A percentile compares a stretch with the other conserved stretches of the same genome.
Evolutionary conservation across 2,888 invertebrate species (phyloP).

Genomic region (Apocheima hispidaria): DNA sequence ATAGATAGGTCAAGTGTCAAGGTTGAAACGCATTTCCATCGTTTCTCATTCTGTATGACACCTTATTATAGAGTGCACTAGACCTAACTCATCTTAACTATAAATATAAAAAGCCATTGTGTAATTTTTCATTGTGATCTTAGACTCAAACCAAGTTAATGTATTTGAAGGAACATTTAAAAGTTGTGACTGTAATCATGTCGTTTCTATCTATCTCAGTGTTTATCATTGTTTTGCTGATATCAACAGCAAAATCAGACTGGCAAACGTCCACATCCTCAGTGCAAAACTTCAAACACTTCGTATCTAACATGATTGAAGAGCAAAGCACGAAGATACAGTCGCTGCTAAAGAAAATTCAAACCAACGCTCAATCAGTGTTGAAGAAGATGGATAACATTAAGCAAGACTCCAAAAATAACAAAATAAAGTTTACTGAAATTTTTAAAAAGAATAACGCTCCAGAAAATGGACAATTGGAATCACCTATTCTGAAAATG

Average conservation of each 20-base stretch:
- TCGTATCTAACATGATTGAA: constrained; percentile 69
- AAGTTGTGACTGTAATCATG: constrained; percentile 64
- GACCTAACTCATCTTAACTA: constrained; percentile 59
- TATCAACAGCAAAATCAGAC: constrained; percentile 64
- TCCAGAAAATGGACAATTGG: constrained; percentile 63
- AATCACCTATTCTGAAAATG: constrained; percentile 60
- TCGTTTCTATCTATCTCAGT: constrained; percentile 67
- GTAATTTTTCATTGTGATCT: constrained; percentile 49
- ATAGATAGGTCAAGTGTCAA: constrained; percentile 83
- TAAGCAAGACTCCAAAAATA: constrained; percentile 52
- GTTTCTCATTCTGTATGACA: constrained; percentile 54
- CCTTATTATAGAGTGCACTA: constrained; percentile 65
- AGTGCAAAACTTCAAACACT: constrained; percentile 68
- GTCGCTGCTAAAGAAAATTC: constrained; percentile 70
- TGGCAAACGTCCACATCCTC: constrained; percentile 56
- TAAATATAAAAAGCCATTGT: constrained; percentile 57
- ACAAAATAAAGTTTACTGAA: constrained; percentile 30
- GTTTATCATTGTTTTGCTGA: constrained; percentile 61
- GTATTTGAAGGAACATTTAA: constrained; percentile 58
- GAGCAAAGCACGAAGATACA: constrained; percentile 77
- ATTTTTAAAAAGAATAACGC: constrained; percentile 13
- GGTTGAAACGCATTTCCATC: constrained; percentile 56
- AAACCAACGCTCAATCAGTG: constrained; percentile 72
- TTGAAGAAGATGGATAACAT: constrained; percentile 68
- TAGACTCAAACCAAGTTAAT: constrained; percentile 58